Evolutionary conservation across 2,797 vertebrate genomes (phyloP).

Genomic region (Gadopsis marmoratus): DNA sequence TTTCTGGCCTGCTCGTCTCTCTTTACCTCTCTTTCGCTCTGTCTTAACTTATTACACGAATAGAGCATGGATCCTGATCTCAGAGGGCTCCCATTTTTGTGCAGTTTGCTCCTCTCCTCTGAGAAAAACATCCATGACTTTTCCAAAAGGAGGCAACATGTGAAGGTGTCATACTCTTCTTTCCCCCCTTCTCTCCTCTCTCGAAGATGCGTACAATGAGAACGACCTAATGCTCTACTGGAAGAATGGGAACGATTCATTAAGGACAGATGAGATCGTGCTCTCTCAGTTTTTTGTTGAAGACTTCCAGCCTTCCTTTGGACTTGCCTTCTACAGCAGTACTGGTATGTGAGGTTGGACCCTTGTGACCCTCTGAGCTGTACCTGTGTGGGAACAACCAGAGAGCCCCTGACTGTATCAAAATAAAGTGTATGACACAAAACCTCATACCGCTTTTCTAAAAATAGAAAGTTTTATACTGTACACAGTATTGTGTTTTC

Average conservation of each 20-base stretch:
- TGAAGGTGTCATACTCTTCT: conserved; percentile 27
- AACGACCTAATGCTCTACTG: conserved; percentile 96
- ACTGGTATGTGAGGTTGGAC: conserved; percentile 86
- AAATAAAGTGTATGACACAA: not conserved
- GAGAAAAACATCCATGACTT: conserved; percentile 64
- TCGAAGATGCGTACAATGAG: conserved; percentile 93
- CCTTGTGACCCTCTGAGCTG: conserved; percentile 51
- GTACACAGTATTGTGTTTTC: not conserved
- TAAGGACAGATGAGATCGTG: conserved; percentile 93
- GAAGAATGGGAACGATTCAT: conserved; percentile 94
- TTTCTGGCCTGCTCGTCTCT: conserved; percentile 5
- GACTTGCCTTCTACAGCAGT: conserved; percentile 95
- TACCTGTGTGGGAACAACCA: conserved; percentile 37
- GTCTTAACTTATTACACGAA: not conserved
- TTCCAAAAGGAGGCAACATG: conserved; percentile 56
- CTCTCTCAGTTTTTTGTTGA: conserved; percentile 96
- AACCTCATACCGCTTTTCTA: not conserved
- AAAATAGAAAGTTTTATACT: not conserved
- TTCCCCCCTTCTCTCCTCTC: conserved; percentile 62
- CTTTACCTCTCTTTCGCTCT: not conserved
- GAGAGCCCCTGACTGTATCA: conserved; percentile 39
- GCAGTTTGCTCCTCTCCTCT: conserved; percentile 59
- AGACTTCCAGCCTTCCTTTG: conserved; percentile 95
- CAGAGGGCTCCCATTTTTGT: conserved; percentile 53
- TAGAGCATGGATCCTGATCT: conserved; percentile 63